Percentiles rank a stretch among this genome's conserved stretches.
Conservation (phyloP, 2,797 vertebrate species). For the Lepus townsendii region DNA sequence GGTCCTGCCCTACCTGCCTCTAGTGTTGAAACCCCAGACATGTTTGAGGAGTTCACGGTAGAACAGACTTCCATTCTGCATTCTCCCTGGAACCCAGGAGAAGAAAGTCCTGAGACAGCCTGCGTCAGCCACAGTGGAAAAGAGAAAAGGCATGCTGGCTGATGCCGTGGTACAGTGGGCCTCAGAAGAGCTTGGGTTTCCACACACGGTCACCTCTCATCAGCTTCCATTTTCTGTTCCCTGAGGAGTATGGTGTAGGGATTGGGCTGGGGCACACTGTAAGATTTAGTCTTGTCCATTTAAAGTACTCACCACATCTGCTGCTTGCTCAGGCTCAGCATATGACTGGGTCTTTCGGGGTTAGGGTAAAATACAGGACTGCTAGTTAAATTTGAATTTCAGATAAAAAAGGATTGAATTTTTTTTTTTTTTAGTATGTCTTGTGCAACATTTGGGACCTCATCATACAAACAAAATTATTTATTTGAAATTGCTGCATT, state of each 20-base stretch:
- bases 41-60: not conserved
- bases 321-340: not conserved
- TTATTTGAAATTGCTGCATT: not conserved
- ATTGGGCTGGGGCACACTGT: not conserved
- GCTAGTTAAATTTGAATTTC: slow-evolving; percentile 21
- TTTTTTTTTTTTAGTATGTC: not conserved
- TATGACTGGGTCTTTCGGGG: not conserved
- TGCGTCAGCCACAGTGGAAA: not conserved
- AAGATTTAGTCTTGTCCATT: not conserved
- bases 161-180: not conserved
- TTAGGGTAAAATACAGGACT: not conserved
- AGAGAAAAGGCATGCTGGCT: not conserved
- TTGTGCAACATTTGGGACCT: not conserved
- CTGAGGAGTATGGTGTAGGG: not conserved
- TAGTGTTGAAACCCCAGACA: not conserved
- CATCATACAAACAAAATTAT: not conserved
- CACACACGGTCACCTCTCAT: not conserved
- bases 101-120: not conserved
- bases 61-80: not conserved
- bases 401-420: not conserved
- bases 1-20: no score
- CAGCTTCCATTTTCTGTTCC: not conserved
- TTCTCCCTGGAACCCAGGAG: not conserved
- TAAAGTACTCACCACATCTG: not conserved
- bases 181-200: not conserved